These are phyloP conservation scores for Pituophis catenifer DNA, from an alignment of 2,113 vertebrate species.

Conservation along the genomic window DNA sequence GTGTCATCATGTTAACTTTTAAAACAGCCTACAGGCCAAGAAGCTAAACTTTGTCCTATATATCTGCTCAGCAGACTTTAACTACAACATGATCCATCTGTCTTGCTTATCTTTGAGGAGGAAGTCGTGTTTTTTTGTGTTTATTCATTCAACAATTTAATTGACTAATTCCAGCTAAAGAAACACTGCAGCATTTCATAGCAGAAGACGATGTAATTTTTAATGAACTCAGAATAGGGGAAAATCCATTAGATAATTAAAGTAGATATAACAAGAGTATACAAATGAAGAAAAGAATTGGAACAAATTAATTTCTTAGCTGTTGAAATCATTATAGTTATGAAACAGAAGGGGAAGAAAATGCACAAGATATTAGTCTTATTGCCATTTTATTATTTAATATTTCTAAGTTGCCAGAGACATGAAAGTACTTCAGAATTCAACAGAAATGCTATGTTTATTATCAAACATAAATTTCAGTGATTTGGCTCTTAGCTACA, in stretches of 20 bases:
- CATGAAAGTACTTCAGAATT: neutral
- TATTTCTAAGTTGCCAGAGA: neutral
- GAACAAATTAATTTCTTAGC: conserved; percentile 38
- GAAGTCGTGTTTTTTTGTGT: conserved; percentile 42
- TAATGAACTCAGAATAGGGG: conserved; percentile 61
- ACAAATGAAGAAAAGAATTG: conserved; percentile 56
- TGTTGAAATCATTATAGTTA: conserved; percentile 42
- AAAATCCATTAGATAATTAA: conserved; percentile 60
- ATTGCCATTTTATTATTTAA: conserved; percentile 12
- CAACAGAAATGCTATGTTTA: conserved; percentile 8
- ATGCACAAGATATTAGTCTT: neutral
- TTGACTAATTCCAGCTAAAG: conserved; percentile 56
- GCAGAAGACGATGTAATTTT: conserved; percentile 49
- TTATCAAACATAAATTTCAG: neutral
- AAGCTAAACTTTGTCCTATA: conserved; percentile 17
- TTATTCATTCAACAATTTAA: conserved; percentile 51
- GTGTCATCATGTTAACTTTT: neutral
- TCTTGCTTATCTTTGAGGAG: conserved; percentile 50
- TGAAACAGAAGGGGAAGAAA: conserved; percentile 29
- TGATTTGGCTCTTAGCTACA: neutral
- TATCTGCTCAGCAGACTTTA: conserved; percentile 35
- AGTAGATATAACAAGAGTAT: conserved; percentile 54
- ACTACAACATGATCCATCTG: conserved; percentile 34
- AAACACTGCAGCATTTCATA: conserved; percentile 46
- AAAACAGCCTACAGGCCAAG: neutral